Conservation (phyloP, 2,113 vertebrate species). For the Otolemur garnettii region DNA sequence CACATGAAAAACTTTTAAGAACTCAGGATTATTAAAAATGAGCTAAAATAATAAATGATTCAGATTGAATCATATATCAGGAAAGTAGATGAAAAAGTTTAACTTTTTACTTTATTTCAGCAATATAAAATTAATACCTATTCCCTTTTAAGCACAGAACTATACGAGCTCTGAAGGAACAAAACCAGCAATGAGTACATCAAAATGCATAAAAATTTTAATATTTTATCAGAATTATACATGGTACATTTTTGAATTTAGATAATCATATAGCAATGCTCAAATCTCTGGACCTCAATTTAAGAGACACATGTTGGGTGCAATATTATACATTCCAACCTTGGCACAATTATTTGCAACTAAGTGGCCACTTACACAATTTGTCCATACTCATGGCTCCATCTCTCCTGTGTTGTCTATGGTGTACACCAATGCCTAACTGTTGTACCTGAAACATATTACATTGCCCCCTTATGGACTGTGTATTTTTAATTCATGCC, state of each 20-base stretch:
- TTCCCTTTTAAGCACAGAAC: background rate
- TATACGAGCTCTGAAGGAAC: background rate
- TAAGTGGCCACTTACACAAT: background rate
- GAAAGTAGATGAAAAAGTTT: background rate
- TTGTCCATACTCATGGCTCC: background rate
- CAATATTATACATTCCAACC: background rate
- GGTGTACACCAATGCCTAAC: background rate
- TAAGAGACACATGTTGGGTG: background rate
- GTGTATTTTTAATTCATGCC: background rate
- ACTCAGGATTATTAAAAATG: background rate
- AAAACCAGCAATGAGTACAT: background rate
- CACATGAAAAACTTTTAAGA: background rate
- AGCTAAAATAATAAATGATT: background rate
- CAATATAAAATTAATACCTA: background rate
- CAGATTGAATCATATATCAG: background rate
- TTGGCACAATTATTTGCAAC: background rate
- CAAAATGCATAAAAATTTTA: background rate
- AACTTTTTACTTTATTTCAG: slow-evolving; percentile 7
- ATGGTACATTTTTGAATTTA: background rate
- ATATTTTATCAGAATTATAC: slow-evolving; percentile 21
- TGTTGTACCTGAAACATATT: background rate
- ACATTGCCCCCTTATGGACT: background rate
- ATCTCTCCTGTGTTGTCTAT: background rate
- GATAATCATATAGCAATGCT: background rate
- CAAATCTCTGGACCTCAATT: background rate